Conservation (phyloP, 2,888 invertebrate species). For the Vesta saturnalis region DNA sequence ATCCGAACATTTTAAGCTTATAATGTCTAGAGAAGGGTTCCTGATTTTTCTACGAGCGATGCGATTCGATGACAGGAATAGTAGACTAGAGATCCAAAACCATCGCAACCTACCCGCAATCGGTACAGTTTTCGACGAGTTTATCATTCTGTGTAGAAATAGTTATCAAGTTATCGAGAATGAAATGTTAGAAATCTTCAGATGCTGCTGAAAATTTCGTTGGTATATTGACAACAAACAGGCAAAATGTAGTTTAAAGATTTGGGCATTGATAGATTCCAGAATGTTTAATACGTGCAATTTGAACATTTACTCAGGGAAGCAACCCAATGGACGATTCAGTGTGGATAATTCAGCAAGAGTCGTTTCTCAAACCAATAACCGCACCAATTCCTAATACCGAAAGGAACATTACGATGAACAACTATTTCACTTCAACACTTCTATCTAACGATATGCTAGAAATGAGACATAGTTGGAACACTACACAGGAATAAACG, state of each 20-base stretch:
- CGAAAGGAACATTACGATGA: constrained; percentile 40
- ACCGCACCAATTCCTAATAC: constrained; percentile 23
- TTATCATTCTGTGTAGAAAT: neutral
- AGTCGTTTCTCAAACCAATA: constrained; percentile 23
- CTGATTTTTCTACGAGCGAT: constrained; percentile 13
- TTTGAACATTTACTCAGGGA: neutral
- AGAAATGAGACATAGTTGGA: neutral
- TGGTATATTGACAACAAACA: neutral
- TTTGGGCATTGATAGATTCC: constrained; percentile 10
- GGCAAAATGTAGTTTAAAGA: constrained; percentile 7
- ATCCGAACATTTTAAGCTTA: constrained; percentile 16
- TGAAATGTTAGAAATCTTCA: neutral
- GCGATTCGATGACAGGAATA: constrained; percentile 13
- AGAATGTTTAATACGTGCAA: neutral
- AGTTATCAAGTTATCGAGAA: constrained; percentile 1
- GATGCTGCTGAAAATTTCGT: neutral
- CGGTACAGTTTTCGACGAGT: neutral
- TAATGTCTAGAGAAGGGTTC: constrained; percentile 22
- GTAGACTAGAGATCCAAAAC: constrained; percentile 3
- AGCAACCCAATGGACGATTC: neutral
- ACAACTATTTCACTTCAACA: constrained; percentile 16
- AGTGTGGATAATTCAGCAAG: constrained; percentile 1
- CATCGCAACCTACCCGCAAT: constrained; percentile 7
- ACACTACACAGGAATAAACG: constrained; percentile 6
- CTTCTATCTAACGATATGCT: neutral